These are phyloP conservation scores for Pollenia amentaria DNA, from an alignment of 2,888 invertebrate species.

Conservation along the genomic window DNA sequence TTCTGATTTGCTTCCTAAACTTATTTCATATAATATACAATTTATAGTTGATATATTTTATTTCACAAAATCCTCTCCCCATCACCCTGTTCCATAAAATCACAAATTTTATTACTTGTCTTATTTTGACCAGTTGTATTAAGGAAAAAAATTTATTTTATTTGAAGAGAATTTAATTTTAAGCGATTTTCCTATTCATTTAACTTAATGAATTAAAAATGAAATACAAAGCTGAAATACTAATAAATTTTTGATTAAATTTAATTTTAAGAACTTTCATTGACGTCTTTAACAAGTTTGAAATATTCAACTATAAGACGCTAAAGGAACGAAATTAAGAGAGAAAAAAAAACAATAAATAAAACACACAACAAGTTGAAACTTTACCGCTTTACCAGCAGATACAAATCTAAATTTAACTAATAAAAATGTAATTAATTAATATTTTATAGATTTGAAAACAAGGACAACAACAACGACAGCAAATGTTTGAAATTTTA, in stretches of 20 bases:
- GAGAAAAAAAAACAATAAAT: conserved; percentile 19
- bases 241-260: conserved; percentile 25
- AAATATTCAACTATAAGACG: background rate
- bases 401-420: conserved; percentile 38
- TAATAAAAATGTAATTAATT: conserved; percentile 71
- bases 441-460: conserved; percentile 63
- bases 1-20: too few species aligned
- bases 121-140: conserved; percentile 44
- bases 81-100: background rate
- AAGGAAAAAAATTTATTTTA: background rate
- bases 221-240: conserved; percentile 31
- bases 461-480: background rate
- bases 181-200: conserved; percentile 44
- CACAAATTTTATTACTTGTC: conserved; percentile 44
- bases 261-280: conserved; percentile 58
- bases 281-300: conserved; percentile 50
- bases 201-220: conserved; percentile 53
- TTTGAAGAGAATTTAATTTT: conserved; percentile 35
- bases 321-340: background rate
- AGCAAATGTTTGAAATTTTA: conserved; percentile 1
- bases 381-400: conserved; percentile 50
- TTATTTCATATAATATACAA: too few species aligned
- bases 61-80: too few species aligned
- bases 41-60: too few species aligned
- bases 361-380: conserved; percentile 23